These are phyloP conservation scores for Chrysocyon brachyurus DNA, from an alignment of 2,797 vertebrate genomes.

Conservation along the genomic window DNA sequence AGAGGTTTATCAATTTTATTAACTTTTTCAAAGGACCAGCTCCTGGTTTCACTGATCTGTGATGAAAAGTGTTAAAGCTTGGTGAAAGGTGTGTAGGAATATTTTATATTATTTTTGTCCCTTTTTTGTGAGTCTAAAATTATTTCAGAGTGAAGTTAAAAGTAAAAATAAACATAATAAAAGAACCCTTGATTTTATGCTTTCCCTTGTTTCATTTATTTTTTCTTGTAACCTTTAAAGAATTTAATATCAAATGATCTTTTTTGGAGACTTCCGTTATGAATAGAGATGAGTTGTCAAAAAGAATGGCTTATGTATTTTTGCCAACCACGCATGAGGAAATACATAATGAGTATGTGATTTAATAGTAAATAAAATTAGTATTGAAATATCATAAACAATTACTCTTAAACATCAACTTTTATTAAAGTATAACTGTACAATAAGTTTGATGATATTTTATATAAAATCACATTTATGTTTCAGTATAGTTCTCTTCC, in stretches of 20 bases:
- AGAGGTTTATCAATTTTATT: background rate
- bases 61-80: background rate
- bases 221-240: background rate
- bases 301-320: background rate
- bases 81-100: background rate
- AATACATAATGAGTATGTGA: background rate
- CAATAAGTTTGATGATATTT: background rate
- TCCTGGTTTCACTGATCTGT: background rate
- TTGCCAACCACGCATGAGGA: background rate
- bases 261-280: background rate
- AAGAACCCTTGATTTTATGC: background rate
- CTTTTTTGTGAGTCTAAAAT: background rate
- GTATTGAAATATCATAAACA: background rate
- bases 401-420: background rate
- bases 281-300: background rate
- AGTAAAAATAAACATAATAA: background rate
- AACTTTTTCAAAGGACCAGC: background rate
- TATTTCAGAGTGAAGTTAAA: background rate
- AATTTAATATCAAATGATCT: background rate
- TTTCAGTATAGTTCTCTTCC: background rate
- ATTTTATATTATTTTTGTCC: background rate
- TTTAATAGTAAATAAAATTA: background rate
- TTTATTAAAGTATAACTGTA: background rate
- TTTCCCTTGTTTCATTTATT: background rate
- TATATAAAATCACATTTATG: background rate